These are phyloP conservation scores for Coregonus sp. DNA, from an alignment of 2,797 vertebrate genomes.

Conservation along the genomic window DNA sequence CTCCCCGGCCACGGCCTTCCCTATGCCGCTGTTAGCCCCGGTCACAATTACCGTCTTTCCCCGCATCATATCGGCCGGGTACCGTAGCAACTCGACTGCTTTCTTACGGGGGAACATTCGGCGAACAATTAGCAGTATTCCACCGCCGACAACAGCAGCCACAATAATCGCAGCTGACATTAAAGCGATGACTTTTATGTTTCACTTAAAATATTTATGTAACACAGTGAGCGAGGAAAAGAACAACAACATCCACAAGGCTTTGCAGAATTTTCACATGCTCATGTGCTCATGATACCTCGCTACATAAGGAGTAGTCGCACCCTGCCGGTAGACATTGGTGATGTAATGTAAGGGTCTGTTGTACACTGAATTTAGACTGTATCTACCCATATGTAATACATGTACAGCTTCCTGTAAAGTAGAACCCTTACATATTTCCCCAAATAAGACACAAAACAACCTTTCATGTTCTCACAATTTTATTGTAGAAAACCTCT, in stretches of 20 bases:
- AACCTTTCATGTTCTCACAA: conserved; percentile 32
- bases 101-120: conserved; percentile 68
- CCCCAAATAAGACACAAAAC: background rate
- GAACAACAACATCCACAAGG: conserved; percentile 20
- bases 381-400: too few relatives aligned
- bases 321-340: conserved; percentile 3
- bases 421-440: too few relatives aligned
- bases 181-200: background rate
- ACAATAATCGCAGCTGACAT: conserved; percentile 73
- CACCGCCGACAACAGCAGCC: conserved; percentile 79
- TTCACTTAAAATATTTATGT: background rate
- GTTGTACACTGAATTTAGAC: too few relatives aligned
- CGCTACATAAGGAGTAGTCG: background rate
- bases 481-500: conserved; percentile 62
- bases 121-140: conserved; percentile 75
- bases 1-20: conserved; percentile 85
- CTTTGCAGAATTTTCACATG: conserved; percentile 11
- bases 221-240: background rate
- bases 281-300: background rate
- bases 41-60: conserved; percentile 94
- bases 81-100: conserved; percentile 47
- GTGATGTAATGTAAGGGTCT: too few relatives aligned
- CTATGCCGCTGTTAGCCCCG: conserved; percentile 90
- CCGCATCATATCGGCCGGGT: conserved; percentile 68
- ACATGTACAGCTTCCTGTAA: too few relatives aligned